phyloP scores from a whole-genome alignment of 2,113 vertebrate genomes.

The Platycercus adscitus region DNA sequence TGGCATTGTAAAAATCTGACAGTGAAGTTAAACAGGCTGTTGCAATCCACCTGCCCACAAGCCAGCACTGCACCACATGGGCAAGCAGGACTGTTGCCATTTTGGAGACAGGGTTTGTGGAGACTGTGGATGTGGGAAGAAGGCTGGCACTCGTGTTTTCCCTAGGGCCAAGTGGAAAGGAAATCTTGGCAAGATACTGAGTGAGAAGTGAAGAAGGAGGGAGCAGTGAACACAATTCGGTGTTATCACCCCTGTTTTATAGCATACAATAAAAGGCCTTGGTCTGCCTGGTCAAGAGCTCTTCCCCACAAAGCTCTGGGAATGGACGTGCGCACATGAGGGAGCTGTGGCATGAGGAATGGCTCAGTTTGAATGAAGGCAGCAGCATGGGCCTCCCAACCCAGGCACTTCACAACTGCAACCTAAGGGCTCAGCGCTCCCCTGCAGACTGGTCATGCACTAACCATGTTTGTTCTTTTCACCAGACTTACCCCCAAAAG shows the following conservation, averaged over 20 bases:
- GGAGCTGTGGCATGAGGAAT: neutral
- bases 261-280: neutral
- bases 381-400: neutral
- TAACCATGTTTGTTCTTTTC: neutral
- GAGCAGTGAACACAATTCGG: neutral
- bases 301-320: neutral
- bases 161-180: neutral
- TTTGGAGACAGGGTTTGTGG: neutral
- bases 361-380: neutral
- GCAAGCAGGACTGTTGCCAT: neutral
- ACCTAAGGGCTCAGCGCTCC: neutral
- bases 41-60: neutral
- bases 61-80: neutral
- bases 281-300: neutral
- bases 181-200: neutral
- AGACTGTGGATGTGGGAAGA: neutral
- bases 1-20: neutral
- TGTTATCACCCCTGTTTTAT: neutral
- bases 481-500: neutral
- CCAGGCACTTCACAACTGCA: neutral
- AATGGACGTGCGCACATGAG: neutral
- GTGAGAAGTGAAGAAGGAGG: neutral
- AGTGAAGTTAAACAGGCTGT: neutral
- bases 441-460: neutral
- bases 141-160: neutral